Evolutionary conservation across 2,888 invertebrate genomes (phyloP), one percentile per base, ranked within the genome.

Genomic region (Lasioglossum villosulum): DNA sequence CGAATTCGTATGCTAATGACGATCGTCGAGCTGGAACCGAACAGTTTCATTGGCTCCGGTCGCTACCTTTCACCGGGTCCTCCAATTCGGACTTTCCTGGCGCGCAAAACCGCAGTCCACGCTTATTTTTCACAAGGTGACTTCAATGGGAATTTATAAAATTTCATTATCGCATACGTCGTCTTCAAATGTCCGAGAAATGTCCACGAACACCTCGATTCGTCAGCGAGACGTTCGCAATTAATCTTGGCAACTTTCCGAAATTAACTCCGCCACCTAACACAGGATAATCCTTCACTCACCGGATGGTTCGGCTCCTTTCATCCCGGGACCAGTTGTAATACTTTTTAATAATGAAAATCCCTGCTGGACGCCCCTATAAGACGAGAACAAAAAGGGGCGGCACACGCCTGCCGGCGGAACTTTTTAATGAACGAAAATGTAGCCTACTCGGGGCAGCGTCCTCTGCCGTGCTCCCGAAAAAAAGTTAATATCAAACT

Each of bases 321-420:
- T 77, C 76, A 77, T 59, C 78, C 72, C 59, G 39, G 78, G 86
- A 78, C 80, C 77, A 74, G 85, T 82, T 86, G 87, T 89, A 89
- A 91, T 91, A 88, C 86, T 91, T 89, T 88, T 91, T 91, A 91
- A 91, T 91, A 91, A 91, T 91, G 90, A 87, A 91, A 91, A 82
- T 88, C 87, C 87, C 75, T 78, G 79, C 84, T 77, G 78, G 42
- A 45, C 73, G 63, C 70, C 66, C 73, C 70, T 68, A 56, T 70
- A 68, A 78, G 83, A 83, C 63, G 75, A 56, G 74, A 73, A 78
- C 75, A 74, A 74, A 80, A 78, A 56, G 82, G 52, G 75, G 63
- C 30, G 6, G 37, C 81, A 39, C 27, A 27, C 73, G 78, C 73
- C 68, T 45, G 56, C 80, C 78, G 66, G 78, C 71, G 70, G 78